Percentiles rank a stretch among this genome's conserved stretches.
These are phyloP conservation scores for Microplitis manilae DNA, from an alignment of 2,888 invertebrate species.

Conservation along the genomic window DNA sequence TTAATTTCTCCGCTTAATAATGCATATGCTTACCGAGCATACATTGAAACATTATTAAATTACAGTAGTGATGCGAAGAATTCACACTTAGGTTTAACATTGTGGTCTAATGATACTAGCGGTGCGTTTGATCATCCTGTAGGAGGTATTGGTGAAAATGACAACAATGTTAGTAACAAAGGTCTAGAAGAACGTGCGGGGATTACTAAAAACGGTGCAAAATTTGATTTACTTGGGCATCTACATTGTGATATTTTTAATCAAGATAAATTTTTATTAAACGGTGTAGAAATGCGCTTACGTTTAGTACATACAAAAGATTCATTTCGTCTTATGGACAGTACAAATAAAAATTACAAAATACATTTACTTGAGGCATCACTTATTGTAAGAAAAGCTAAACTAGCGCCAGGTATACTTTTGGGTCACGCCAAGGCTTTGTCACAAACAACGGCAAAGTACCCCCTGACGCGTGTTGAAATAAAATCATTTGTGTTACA, in stretches of 20 bases:
- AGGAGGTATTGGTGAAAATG: neutral
- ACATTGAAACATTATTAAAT: neutral
- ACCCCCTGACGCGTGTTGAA: too few species aligned
- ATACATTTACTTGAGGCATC: too few species aligned
- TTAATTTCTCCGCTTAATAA: neutral
- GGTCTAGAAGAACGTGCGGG: neutral
- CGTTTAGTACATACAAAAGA: constrained; percentile 48
- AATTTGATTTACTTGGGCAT: constrained; percentile 41
- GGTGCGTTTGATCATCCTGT: neutral
- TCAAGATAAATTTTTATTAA: constrained; percentile 51
- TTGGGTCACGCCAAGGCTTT: too few species aligned
- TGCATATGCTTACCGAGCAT: neutral
- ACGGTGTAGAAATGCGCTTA: constrained; percentile 50
- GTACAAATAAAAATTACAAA: too few species aligned
- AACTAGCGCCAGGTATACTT: too few species aligned
- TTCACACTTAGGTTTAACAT: neutral
- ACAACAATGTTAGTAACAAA: neutral
- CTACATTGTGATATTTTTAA: constrained; percentile 53
- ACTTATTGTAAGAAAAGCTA: too few species aligned
- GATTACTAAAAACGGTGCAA: neutral
- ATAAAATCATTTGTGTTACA: too few species aligned
- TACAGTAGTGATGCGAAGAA: neutral
- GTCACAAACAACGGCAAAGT: too few species aligned
- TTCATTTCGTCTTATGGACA: constrained; percentile 45
- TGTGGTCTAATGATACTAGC: neutral